Evolutionary conservation across 2,888 invertebrate species (phyloP), one percentile per base, ranked within the genome.

Genomic region (Siphlonurus alternatus): DNA sequence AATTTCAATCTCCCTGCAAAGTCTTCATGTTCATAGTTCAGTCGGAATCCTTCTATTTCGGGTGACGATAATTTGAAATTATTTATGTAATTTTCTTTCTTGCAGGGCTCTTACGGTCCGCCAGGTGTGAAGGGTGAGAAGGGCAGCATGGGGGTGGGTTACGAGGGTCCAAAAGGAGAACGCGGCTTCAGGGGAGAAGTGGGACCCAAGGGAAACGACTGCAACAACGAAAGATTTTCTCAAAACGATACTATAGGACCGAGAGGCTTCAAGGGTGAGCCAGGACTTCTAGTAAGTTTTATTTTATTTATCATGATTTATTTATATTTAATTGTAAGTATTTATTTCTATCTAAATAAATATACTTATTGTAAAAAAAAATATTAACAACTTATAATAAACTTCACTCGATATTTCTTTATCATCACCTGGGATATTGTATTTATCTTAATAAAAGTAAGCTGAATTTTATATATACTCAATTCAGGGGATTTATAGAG

Each of bases 61-160:
- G n/a, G n/a, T n/a, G n/a, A n/a, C n/a, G n/a, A n/a, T n/a, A n/a
- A n/a, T n/a, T n/a, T n/a, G n/a, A n/a, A n/a, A n/a, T n/a, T n/a
- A n/a, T n/a, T n/a, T 54, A 51, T 61, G 25, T 7, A 62, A 54
- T 59, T 65, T 51, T 59, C 56, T 38, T 62, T 64, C 66, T 74
- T 72, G 63, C 69, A 88, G 83, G 93, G 93, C 63, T 78, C 79
- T 2, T 74, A 79, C 62, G 93, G 93, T 67, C 70, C 75, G 1
- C 82, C 81, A 69, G 93, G 93, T 65, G 74, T 77, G 5, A 85
- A 85, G 75, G 90, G 90, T 66, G 75, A 77, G 20, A 86, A 85
- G 75, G 84, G 84, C 65, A 75, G 78, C 59, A 79, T 79, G 76
- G 83, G 83, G n/a, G 69, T 83, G 23, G 81, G 79, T 3, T 80